These are phyloP conservation scores for Eulemur macaco DNA, from an alignment of 2,113 vertebrate genomes.

Conservation along the genomic window DNA sequence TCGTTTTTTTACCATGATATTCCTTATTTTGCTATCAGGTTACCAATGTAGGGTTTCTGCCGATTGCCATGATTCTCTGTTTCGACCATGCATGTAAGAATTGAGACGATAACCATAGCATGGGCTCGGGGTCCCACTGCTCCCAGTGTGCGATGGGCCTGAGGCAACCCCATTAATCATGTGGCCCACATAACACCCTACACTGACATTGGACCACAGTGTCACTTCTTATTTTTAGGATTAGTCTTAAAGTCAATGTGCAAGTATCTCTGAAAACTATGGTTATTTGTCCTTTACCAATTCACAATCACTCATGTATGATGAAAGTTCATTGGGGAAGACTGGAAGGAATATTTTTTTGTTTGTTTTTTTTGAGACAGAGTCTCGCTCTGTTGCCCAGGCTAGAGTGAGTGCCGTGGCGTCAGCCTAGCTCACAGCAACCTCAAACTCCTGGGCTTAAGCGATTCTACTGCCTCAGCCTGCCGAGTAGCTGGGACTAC, in stretches of 20 bases:
- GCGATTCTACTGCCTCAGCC: too few relatives aligned
- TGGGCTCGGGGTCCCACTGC: neutral
- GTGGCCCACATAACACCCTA: fast-evolving
- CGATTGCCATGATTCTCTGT: neutral
- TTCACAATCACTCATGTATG: too few relatives aligned
- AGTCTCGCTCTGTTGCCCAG: too few relatives aligned
- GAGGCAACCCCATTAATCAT: neutral
- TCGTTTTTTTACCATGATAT: neutral
- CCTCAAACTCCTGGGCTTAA: too few relatives aligned
- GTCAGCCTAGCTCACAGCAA: too few relatives aligned
- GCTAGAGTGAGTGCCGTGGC: too few relatives aligned
- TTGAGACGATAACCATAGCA: neutral
- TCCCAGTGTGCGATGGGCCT: neutral
- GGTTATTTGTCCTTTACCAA: neutral
- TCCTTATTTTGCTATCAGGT: neutral
- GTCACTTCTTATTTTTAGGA: neutral
- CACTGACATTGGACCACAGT: too few relatives aligned
- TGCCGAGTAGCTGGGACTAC: too few relatives aligned
- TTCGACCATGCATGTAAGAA: neutral
- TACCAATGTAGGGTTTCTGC: neutral
- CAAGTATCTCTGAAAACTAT: neutral
- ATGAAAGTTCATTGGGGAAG: neutral
- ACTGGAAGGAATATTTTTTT: neutral
- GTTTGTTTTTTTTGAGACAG: too few relatives aligned
- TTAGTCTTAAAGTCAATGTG: neutral